Evolutionary conservation across 2,888 invertebrate genomes (phyloP).

Genomic region (Leptinotarsa tumamoca): DNA sequence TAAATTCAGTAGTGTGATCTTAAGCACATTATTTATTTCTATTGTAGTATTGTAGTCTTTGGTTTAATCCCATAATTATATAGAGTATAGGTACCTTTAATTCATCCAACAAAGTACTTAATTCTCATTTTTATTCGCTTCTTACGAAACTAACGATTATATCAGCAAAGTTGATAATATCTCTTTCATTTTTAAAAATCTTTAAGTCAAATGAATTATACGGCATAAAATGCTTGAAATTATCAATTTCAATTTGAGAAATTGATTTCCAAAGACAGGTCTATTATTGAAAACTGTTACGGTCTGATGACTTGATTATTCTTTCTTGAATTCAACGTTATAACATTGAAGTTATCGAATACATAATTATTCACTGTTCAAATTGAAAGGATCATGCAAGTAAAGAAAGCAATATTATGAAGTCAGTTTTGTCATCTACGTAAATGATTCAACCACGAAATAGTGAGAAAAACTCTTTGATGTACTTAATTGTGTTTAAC

Average conservation of each 20-base stretch:
- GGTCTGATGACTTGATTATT: conserved; percentile 4
- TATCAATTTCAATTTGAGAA: not conserved
- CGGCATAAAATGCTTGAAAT: not conserved
- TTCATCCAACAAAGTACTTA: no score
- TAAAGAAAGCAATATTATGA: not conserved
- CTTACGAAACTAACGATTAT: no score
- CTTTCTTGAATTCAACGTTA: not conserved
- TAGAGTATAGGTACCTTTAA: no score
- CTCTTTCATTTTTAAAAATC: not conserved
- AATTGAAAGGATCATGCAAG: conserved; percentile 13
- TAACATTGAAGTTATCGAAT: not conserved
- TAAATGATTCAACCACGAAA: conserved; percentile 15
- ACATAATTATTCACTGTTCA: not conserved
- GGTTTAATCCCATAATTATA: no score
- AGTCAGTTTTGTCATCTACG: not conserved
- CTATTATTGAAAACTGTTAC: not conserved
- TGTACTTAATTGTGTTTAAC: not conserved
- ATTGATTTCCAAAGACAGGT: not conserved
- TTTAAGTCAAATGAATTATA: not conserved
- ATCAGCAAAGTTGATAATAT: not conserved
- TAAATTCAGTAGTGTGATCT: no score
- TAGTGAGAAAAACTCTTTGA: conserved; percentile 6
- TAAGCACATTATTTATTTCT: no score
- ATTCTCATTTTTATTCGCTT: no score
- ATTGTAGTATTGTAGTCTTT: no score